Base-by-base conservation (phyloP, 2,113 vertebrate genomes). In the Corythaeola cristata region DNA sequence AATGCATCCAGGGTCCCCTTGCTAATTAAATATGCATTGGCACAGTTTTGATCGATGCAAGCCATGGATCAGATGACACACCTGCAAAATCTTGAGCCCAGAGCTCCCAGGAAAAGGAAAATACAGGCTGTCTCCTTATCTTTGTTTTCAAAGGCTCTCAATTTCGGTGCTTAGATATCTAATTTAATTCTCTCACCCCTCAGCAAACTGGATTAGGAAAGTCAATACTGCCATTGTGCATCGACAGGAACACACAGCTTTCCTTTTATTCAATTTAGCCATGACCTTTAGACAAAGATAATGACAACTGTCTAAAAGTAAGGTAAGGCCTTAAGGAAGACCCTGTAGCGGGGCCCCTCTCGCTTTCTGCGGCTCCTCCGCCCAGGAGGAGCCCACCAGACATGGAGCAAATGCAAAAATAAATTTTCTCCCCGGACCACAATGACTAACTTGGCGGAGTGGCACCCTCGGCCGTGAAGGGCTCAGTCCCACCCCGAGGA, bases 21-120 rank as follows among this genome's bases (percentile, higher is more conserved):
- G 98, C 98, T 99, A 98, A 99, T 99, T 99, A 99, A 99, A 99
- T 99, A 99, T 99, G 98, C 98, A 99, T 99, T 98, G 98, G 98
- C 98, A 98, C 98, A 98, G 98, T 98, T 98, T 98, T 99, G 98
- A 99, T 99, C 98, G 98, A 98, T 99, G 98, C 98, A 97, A 98
- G 98, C 98, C 98, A 98, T 98, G 98, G 98, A 98, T 98, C 98
- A 98, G 98, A 98, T 98, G 98, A 98, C 98, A 98, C 98, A 99
- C 98, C 99, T 99, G 99, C 98, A 99, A 98, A 98, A 98, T 99
- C 98, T 98, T 98, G 98, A 98, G 98, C 98, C 95, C 97, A 98
- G 98, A 98, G 98, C 98, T 98, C 98, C 98, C 97, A 97, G 98
- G 97, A 98, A 98, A 97, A 97, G 98, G 98, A 97, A 98, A 98